Base-by-base conservation (phyloP, 2,113 vertebrate genomes). In the Illadopsis cleaveri region DNA sequence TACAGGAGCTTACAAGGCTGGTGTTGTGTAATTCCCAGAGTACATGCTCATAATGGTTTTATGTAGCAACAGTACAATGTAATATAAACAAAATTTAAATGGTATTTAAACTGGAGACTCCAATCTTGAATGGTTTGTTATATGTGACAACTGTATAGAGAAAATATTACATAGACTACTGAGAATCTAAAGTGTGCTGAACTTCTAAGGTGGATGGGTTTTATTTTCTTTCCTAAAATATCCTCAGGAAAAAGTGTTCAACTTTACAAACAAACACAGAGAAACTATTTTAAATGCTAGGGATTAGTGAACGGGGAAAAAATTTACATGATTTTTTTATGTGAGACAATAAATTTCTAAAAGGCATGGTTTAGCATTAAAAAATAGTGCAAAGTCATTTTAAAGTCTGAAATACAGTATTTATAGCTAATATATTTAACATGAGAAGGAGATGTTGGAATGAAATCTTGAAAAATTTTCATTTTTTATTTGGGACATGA, bases 401-500 rank as follows among this genome's bases (percentile, higher is more conserved):
- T 31, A 9, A 86, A 77, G 13, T 30, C 40, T 75, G 23, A 93
- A 93, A 82, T 57, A 53, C 0, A 76, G 10, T 40, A 24, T 56
- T 87, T 68, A 61, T 21, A 69, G 11, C 35, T 91, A 37, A 37
- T 6, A 33, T 2, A 62, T 45, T 57, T 72, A 84, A 82, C 17
- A 57, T 23, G 15, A 44, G 40, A 82, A 78, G 33, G 28, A 72
- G 21, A 15, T 83, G 35, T 6, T 77, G 38, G 86, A 83, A 65
- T 62, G 10, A 92, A 20, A 30, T 51, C 33, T 47, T 90, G 60
- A 71, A 70, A 75, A 86, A 2, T 30, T 33, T 72, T 47, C 6
- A 58, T 66, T 58, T 94, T 92, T 83, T 31, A 72, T 91, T 71
- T 76, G 37, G 21, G n/a, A 86, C 53, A 57, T 30, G 9, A 73